A percentile compares a stretch with the other conserved stretches of the same genome.
phyloP scores from a whole-genome alignment of 1,140 invertebrate genomes.

The Ditylenchus dipsaci region DNA sequence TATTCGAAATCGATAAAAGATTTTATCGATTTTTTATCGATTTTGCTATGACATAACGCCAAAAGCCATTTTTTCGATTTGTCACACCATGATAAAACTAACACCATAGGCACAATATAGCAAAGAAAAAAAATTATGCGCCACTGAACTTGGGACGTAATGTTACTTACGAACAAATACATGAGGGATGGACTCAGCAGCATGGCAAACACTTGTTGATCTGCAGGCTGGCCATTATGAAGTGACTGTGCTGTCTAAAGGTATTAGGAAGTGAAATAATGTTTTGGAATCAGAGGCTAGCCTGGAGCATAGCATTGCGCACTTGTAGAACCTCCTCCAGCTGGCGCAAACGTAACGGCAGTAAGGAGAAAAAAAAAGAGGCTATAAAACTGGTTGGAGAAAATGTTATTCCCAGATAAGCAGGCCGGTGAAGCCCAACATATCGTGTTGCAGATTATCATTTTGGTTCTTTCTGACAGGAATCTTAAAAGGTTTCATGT shows the following conservation, averaged over 20 bases:
- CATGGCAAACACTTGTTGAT: constrained; percentile 37
- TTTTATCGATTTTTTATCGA: no score
- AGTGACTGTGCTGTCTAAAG: constrained; percentile 41
- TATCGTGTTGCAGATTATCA: constrained; percentile 35
- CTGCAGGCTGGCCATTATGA: constrained; percentile 31
- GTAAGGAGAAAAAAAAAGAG: constrained; percentile 14
- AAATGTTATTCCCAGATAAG: constrained; percentile 17
- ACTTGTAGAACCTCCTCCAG: constrained; percentile 42
- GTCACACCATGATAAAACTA: no score
- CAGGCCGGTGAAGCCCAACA: constrained; percentile 30
- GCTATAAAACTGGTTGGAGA: constrained; percentile 14
- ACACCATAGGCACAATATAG: constrained; percentile 9
- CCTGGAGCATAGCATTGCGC: constrained; percentile 23
- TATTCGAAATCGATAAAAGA: no score
- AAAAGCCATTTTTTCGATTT: no score
- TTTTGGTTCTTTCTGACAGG: constrained; percentile 22
- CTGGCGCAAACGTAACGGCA: constrained; percentile 27
- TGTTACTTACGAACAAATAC: constrained; percentile 30
- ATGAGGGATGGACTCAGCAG: constrained; percentile 35
- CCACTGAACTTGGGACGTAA: constrained; percentile 28
- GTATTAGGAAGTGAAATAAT: background rate
- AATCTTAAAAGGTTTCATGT: no score
- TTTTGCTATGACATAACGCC: no score
- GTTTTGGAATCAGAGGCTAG: background rate
- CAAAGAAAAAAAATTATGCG: constrained; percentile 32